Base-by-base conservation (phyloP, 2,113 vertebrate species). In the Lucifuga dentata region DNA sequence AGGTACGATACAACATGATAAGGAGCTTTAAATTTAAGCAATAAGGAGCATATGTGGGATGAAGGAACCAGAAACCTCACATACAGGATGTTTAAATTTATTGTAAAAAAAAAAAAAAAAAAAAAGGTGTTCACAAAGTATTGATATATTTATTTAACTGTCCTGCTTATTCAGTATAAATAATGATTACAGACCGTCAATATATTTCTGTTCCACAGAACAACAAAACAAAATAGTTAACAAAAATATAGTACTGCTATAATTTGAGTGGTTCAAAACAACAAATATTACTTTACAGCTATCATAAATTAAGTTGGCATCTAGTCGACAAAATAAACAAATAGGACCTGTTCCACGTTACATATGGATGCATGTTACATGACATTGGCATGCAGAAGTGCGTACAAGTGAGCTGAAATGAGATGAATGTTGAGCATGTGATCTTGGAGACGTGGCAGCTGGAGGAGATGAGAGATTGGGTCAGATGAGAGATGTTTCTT, bases 401-500 rank as follows among this genome's bases (percentile, higher is more conserved):
- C n/a, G n/a, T n/a, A n/a, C 35, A 11, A 51, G 40, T 41, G 59
- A 19, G 50, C 1, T 51, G 38, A 45, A 59, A 52, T 39, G 43
- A 40, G 52, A 39, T 41, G 66, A 44, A 43, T 59, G 51, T 16
- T 38, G 44, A 41, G 59, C 41, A 70, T 13, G 26, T 19, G 71
- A 23, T 3, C 43, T 49, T 50, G 51, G 23, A 16, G 23, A 78
- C 24, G 26, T 60, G 61, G 51, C 12, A 5, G 49, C 44, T 44
- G 56, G 61, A 45, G 33, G 41, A 69, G 61, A 57, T 32, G 52
- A 72, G 44, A 39, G 26, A 67, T 35, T 10, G 77, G 84, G 81
- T 86, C 78, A 84, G 83, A 84, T 80, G 72, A 85, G 78, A 66
- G 68, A 48, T 35, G 70, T 65, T 77, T 76, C 51, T 58, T 70